phyloP scores from a whole-genome alignment of 2,888 invertebrate genomes.

The Lepidochitona cinerea region DNA sequence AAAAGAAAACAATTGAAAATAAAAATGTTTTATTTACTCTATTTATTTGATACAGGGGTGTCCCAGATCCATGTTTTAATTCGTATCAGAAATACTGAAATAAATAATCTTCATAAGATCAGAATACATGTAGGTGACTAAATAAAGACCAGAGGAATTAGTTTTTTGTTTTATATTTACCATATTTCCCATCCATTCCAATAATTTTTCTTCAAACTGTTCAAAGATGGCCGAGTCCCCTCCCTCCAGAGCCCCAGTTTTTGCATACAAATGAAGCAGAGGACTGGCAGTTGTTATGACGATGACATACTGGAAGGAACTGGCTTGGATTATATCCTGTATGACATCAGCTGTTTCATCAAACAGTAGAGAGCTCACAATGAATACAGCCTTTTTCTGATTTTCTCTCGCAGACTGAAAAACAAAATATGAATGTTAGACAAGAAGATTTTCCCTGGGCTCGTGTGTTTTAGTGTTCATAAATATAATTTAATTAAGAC shows the following conservation, averaged over 20 bases:
- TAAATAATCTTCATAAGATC: neutral
- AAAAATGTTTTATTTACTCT: no score
- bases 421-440: neutral
- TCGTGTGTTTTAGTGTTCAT: no score
- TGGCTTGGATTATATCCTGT: constrained; percentile 76
- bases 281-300: constrained; percentile 76
- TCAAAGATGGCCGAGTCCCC: constrained; percentile 67
- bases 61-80: no score
- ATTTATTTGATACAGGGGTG: no score
- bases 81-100: no score
- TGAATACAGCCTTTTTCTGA: constrained; percentile 74
- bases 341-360: constrained; percentile 75
- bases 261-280: constrained; percentile 74
- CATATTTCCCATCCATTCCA: constrained; percentile 77
- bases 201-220: constrained; percentile 71
- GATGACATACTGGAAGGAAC: constrained; percentile 77
- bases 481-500: neutral
- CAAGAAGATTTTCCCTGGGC: no score
- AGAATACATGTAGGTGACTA: neutral
- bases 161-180: no score
- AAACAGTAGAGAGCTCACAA: constrained; percentile 76
- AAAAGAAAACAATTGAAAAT: neutral
- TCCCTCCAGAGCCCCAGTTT: constrained; percentile 65
- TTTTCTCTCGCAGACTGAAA: constrained; percentile 67
- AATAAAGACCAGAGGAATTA: neutral